Evolutionary conservation across 2,797 vertebrate genomes (phyloP), one percentile per base, ranked within the genome.

Genomic region (Ptychobarbus kaznakovi): DNA sequence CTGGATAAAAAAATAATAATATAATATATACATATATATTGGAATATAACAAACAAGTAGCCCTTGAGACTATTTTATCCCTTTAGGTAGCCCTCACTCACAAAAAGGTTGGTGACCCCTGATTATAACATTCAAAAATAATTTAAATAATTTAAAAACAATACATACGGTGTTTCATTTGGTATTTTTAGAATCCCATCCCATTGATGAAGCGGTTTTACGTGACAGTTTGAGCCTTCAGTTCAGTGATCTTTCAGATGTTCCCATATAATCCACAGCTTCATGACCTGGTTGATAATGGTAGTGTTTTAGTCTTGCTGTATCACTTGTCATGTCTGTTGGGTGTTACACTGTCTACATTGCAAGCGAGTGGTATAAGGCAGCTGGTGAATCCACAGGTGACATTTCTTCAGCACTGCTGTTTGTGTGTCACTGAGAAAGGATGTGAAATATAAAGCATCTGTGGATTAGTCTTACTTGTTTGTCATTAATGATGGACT

Each of bases 301-400:
- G 7, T 22, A 42, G 20, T 15, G 1, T 61, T 58, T 61, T 40
- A 77, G 25, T 77, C 40, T 76, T 40, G 51, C n/a, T 0, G 12
- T 0, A 7, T 77, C 7, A 4, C 35, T 40, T 77, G 53, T 58
- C 51, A 15, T 38, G 3, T 77, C 16, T 75, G 11, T 75, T 35
- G 10, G 2, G 6, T 15, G 22, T 58, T 77, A 40, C 74, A 40
- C 51, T 5, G 6, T 77, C 51, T 25, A 77, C 12, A 58, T 22
- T 40, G 53, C 20, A 58, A 77, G 35, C 6, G 11, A 77, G 35
- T 15, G 7, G 8, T 40, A 40, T 40, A 40, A 0, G 8, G 20
- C 20, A 80, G 16, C 77, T 80, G 77, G 58, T 61, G 15, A 44
- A 44, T 80, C 56, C 77, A 65, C 58, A 80, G 61, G 58, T 80